Evolutionary conservation across 2,113 vertebrate species (phyloP).

Genomic region (Coregonus clupeaformis): DNA sequence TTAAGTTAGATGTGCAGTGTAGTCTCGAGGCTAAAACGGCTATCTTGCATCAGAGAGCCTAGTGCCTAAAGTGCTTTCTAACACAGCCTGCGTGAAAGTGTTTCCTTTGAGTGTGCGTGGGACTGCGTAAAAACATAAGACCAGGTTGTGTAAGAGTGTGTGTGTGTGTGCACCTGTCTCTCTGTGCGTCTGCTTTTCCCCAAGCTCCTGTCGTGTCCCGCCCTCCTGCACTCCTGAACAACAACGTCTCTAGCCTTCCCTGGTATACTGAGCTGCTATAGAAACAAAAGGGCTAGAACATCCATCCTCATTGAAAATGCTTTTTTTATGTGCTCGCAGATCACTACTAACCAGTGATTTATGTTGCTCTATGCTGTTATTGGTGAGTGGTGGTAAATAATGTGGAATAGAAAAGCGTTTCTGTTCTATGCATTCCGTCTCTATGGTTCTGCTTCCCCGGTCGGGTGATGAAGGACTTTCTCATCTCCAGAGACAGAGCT

Average conservation of each 20-base stretch:
- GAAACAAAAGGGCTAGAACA: background rate
- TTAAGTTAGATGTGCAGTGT: too few relatives aligned
- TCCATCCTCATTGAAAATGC: too few relatives aligned
- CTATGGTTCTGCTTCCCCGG: background rate
- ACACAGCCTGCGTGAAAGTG: too few relatives aligned
- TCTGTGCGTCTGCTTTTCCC: background rate
- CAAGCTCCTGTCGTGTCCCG: background rate
- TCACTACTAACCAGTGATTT: too few relatives aligned
- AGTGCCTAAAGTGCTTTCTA: too few relatives aligned
- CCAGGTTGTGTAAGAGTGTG: slow-evolving; percentile 27
- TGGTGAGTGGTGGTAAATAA: background rate
- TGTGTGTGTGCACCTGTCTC: background rate
- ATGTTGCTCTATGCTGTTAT: background rate
- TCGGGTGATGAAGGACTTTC: background rate
- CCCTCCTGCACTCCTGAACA: background rate
- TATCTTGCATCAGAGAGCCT: too few relatives aligned
- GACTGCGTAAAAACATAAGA: background rate
- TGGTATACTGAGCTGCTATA: background rate
- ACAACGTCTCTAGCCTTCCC: background rate
- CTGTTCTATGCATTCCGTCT: background rate
- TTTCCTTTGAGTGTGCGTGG: too few relatives aligned
- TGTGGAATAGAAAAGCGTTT: background rate
- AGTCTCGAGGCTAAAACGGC: too few relatives aligned
- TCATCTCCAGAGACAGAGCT: background rate
- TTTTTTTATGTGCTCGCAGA: background rate